Base-by-base conservation (phyloP, 2,888 invertebrate genomes). In the Helobdella robusta region DNA sequence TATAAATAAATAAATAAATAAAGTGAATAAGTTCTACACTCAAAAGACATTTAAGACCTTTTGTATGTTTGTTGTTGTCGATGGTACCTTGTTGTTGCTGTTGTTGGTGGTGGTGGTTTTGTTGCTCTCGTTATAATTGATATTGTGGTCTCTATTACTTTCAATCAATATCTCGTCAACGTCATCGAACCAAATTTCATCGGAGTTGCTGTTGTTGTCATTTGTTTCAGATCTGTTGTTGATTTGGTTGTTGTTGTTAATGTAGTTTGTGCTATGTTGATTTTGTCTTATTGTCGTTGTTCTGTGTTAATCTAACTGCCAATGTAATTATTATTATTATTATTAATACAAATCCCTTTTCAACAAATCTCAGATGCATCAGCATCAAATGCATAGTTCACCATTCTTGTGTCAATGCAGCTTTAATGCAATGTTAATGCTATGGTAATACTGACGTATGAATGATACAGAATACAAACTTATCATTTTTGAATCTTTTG, bases 1-100 rank as follows among this genome's bases (percentile, higher is more conserved):
- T n/a, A n/a, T n/a, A n/a, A n/a, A n/a, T n/a, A n/a, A n/a, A n/a
- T n/a, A n/a, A n/a, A n/a, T n/a, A n/a, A n/a, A n/a, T n/a, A n/a
- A n/a, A n/a, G n/a, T n/a, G n/a, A n/a, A n/a, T n/a, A n/a, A n/a
- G n/a, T n/a, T n/a, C n/a, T n/a, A n/a, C n/a, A n/a, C n/a, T n/a
- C n/a, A n/a, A n/a, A n/a, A n/a, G n/a, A n/a, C n/a, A n/a, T 94
- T 75, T 89, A 18, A 66, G 11, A 15, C 25, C 28, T 6, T 62
- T 30, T 30, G 23, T 2, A 3, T 48, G 5, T 25, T 56, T 32
- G 20, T 25, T 65, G 35, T n/a, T 30, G 18, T 64, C 3, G n/a
- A 34, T 15, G 25, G 18, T 18, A 11, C 44, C 11, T 11, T 40
- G 44, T 15, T 40, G 44, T 40, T 40, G 44, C 11, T 40, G 15